phyloP scores from a whole-genome alignment of 2,888 invertebrate genomes.

The Limenitis arthemis region DNA sequence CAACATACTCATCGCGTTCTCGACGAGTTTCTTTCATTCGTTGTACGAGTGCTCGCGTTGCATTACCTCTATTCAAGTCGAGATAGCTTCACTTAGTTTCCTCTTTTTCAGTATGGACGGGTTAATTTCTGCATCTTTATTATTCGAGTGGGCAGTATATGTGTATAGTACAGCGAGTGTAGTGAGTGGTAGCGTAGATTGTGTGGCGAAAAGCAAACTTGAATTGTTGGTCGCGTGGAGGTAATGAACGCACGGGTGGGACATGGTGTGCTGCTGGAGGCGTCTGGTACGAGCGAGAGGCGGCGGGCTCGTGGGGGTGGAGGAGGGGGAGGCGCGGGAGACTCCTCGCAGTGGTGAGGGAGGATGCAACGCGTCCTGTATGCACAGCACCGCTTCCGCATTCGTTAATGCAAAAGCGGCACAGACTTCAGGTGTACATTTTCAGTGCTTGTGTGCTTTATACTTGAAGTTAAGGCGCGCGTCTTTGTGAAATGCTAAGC shows the following conservation, averaged over 20 bases:
- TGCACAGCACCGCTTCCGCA: conserved; percentile 71
- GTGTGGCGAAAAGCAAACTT: conserved; percentile 70
- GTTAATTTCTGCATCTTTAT: conserved; percentile 72
- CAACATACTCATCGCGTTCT: conserved; percentile 55
- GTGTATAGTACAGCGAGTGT: conserved; percentile 43
- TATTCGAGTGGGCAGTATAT: conserved; percentile 67
- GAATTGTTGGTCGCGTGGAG: conserved; percentile 69
- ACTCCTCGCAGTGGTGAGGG: conserved; percentile 33
- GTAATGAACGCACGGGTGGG: conserved; percentile 70
- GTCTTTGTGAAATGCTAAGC: conserved; percentile 62
- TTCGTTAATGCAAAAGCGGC: conserved; percentile 72
- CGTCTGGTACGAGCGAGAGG: conserved; percentile 61
- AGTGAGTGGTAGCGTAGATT: conserved; percentile 65
- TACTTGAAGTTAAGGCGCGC: conserved; percentile 62
- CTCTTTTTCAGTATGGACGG: conserved; percentile 63
- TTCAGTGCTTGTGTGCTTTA: conserved; percentile 69
- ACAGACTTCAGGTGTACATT: conserved; percentile 71
- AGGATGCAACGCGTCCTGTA: conserved; percentile 64
- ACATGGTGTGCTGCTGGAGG: conserved; percentile 61
- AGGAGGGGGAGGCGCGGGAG: conserved; percentile 31
- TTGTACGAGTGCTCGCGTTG: conserved; percentile 57
- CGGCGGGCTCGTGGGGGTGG: conserved; percentile 38
- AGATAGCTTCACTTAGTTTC: conserved; percentile 73
- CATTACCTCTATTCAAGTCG: conserved; percentile 66
- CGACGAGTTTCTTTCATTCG: conserved; percentile 68